phyloP scores from a whole-genome alignment of 2,113 vertebrate genomes.

The Clupea harengus region DNA sequence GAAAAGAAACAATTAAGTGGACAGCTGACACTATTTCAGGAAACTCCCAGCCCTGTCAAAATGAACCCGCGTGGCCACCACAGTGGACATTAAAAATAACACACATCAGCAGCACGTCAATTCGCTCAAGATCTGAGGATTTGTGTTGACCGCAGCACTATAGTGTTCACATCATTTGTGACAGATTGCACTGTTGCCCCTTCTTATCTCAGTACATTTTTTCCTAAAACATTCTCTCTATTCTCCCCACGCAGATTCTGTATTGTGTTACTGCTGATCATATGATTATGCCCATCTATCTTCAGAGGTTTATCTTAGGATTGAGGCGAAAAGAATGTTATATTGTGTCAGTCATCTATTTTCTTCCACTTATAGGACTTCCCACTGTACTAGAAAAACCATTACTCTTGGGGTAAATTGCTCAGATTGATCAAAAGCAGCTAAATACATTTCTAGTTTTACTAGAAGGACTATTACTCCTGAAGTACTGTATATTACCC shows the following conservation, averaged over 20 bases:
- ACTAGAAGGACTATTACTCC: not conserved
- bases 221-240: not conserved
- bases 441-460: not conserved
- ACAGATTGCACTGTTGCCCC: not conserved
- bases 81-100: not conserved
- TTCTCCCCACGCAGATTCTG: not conserved
- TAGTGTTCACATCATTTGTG: not conserved
- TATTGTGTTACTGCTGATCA: not conserved
- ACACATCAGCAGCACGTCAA: not conserved
- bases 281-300: not conserved
- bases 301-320: not conserved
- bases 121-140: not conserved
- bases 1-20: not conserved
- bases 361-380: too few relatives aligned
- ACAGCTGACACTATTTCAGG: not conserved
- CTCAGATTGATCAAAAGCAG: not conserved
- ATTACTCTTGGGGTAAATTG: not conserved
- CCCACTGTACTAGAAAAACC: not conserved
- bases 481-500: not conserved
- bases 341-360: too few relatives aligned
- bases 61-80: not conserved
- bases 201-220: not conserved
- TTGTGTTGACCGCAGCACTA: not conserved
- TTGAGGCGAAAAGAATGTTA: too few relatives aligned
- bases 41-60: not conserved